These are phyloP conservation scores for Microcebus lehilahytsara DNA, from an alignment of 2,113 vertebrate genomes.

Conservation along the genomic window DNA sequence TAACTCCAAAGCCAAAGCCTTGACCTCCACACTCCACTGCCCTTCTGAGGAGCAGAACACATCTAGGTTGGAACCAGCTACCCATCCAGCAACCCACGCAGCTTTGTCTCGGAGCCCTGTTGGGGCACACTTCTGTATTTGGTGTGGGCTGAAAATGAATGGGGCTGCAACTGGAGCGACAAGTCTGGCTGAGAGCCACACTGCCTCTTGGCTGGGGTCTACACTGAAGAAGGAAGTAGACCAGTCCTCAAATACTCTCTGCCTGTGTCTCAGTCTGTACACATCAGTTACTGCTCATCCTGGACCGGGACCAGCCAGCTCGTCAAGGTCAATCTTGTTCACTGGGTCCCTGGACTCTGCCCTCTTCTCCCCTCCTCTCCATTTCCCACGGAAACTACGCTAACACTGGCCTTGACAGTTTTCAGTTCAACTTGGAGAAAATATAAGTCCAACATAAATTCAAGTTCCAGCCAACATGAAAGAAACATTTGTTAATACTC, in stretches of 20 bases:
- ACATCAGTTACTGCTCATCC: neutral
- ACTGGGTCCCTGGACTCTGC: neutral
- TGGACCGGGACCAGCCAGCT: neutral
- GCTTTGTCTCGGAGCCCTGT: neutral
- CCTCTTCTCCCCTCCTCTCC: neutral
- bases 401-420: neutral
- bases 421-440: neutral
- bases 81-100: neutral
- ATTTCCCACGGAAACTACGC: neutral
- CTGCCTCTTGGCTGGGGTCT: neutral
- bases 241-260: neutral
- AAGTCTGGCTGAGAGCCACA: neutral
- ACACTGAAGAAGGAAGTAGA: neutral
- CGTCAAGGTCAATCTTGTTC: neutral
- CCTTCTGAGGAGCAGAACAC: neutral
- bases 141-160: neutral
- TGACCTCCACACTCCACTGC: neutral
- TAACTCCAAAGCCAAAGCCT: neutral
- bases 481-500: neutral
- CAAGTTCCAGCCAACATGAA: neutral
- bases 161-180: neutral
- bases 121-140: neutral
- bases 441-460: neutral
- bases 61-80: neutral
- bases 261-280: neutral